Base-by-base conservation (phyloP, 2,113 vertebrate genomes). In the Cephalopholis sonnerati region DNA sequence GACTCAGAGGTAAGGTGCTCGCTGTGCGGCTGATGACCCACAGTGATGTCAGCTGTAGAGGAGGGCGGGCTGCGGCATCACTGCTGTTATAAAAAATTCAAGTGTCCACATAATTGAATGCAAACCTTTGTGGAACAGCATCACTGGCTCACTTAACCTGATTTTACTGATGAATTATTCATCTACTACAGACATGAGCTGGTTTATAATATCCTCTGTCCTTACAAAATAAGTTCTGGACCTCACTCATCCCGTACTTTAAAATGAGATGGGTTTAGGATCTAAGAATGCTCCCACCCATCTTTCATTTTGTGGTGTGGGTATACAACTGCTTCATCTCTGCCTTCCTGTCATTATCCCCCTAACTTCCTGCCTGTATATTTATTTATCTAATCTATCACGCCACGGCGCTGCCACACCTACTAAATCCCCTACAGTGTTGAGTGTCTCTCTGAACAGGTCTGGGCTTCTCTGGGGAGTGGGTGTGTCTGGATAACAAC, bases 401-500 rank as follows among this genome's bases (percentile, higher is more conserved):
- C 55, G 76, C 84, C 55, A 73, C 73, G 41, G 41, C 2, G 11
- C 63, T 59, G 32, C 64, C 69, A 69, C 70, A 72, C 73, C 85
- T 66, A 73, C 46, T 74, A 76, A 25, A 66, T 82, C 64, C 76
- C 69, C 78, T 74, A 69, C 6, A 11, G 69, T 65, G 80, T 82
- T 66, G 46, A 54, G 69, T 88, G 75, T 82, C 79, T 89, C 67
- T 66, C 67, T 66, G 51, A 87, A 82, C 91, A 92, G 89, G 92
- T 84, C 82, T 75, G 69, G 76, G 87, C 90, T 71, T 86, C 90
- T 88, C 91, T 29, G 1, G 57, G 59, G 83, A 83, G 61, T 32
- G 74, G 93, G 91, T 81, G 92, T 90, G 91, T 83, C 86, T 61
- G 73, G 54, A 80, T 54, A 80, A 77, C 77, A 87, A 79, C 53